Percentiles rank a stretch among this genome's conserved stretches.
Conservation (phyloP, 2,113 vertebrate genomes). For the Neomonachus schauinslandi region DNA sequence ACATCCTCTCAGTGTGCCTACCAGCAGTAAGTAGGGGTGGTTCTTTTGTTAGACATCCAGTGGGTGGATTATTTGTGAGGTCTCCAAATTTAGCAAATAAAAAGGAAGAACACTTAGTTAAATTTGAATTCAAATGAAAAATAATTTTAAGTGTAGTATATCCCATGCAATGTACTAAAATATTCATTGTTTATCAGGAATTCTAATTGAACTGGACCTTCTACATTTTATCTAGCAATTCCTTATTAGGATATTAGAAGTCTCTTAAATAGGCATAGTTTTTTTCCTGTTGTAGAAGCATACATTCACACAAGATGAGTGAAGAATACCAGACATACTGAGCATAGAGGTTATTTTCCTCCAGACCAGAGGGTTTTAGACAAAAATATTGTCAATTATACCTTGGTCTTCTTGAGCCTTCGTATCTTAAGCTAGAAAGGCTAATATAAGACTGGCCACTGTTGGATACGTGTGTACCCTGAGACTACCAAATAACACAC, state of each 20-base stretch:
- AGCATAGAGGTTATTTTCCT: background rate
- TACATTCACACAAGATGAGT: background rate
- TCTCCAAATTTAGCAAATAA: background rate
- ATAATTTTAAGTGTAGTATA: background rate
- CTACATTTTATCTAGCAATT: background rate
- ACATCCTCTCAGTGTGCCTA: accelerated
- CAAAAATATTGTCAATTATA: background rate
- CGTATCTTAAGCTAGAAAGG: background rate
- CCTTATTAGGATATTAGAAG: background rate
- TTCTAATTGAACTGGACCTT: background rate
- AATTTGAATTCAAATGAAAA: background rate
- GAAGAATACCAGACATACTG: background rate
- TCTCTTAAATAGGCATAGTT: background rate
- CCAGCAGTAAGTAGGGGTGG: accelerated
- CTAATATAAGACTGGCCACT: accelerated
- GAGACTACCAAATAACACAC: background rate
- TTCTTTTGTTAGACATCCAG: background rate
- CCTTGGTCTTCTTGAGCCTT: background rate
- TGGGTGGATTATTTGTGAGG: background rate
- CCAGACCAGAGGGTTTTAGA: background rate
- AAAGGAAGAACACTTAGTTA: background rate
- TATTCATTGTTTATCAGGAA: background rate
- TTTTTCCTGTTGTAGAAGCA: background rate
- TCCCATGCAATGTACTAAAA: background rate
- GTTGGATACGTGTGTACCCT: background rate